A percentile compares a stretch with the other conserved stretches of the same genome.
Conservation (phyloP, 2,113 vertebrate genomes). For the Calonectris borealis region DNA sequence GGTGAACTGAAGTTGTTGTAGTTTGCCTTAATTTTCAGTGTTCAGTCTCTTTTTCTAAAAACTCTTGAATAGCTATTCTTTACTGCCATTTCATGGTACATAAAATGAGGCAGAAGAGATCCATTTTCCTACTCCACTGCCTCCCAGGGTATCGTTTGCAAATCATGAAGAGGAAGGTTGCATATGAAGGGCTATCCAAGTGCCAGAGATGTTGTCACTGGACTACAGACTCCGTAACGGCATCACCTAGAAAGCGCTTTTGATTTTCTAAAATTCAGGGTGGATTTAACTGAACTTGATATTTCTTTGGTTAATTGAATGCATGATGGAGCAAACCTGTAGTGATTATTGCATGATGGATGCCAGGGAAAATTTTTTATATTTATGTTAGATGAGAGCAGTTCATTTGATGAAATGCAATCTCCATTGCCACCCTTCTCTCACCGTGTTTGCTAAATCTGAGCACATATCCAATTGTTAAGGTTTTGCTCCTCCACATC, state of each 20-base stretch:
- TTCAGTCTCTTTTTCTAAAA: neutral
- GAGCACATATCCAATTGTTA: conserved; percentile 8
- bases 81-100: neutral
- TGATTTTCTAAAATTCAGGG: neutral
- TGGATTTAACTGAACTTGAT: neutral
- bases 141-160: fast-evolving
- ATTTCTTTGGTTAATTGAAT: neutral
- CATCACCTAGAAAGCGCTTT: neutral
- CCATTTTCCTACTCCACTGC: neutral
- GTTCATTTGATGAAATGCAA: conserved; percentile 37
- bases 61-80: neutral
- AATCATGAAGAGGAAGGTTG: neutral
- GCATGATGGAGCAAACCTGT: neutral
- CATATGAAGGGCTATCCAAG: neutral
- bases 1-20: neutral
- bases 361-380: conserved; percentile 21
- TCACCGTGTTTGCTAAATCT: conserved; percentile 27
- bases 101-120: neutral
- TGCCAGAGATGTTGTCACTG: neutral
- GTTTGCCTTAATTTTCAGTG: neutral
- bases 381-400: conserved; percentile 24
- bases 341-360: neutral
- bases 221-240: neutral
- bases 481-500: neutral
- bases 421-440: neutral